Conservation (phyloP, 2,888 invertebrate species). For the Therioaphis trifolii region DNA sequence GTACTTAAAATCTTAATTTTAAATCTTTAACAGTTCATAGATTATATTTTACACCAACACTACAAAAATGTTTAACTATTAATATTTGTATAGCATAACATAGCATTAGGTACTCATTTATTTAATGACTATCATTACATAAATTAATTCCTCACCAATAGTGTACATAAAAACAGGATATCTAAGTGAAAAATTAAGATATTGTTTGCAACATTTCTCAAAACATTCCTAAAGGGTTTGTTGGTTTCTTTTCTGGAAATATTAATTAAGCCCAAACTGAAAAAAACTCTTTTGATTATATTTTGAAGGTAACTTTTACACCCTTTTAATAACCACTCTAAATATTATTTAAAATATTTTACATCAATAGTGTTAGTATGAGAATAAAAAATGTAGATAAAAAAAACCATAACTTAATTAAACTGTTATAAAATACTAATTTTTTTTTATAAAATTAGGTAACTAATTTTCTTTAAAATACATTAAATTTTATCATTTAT, state of each 20-base stretch:
- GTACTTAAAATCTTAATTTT: background rate
- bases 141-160: too few species aligned
- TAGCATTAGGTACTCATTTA: too few species aligned
- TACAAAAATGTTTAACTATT: background rate
- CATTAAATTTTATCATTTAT: background rate
- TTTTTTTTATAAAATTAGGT: slow-evolving; percentile 29
- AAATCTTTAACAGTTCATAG: background rate
- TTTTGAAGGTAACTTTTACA: background rate
- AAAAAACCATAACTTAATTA: slow-evolving; percentile 17
- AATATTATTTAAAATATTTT: slow-evolving; percentile 14
- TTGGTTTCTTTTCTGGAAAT: too few species aligned
- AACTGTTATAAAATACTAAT: slow-evolving; percentile 37
- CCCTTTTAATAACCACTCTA: slow-evolving; percentile 40
- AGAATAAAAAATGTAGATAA: slow-evolving; percentile 13
- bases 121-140: too few species aligned
- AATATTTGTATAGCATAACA: background rate
- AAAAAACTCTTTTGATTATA: too few species aligned
- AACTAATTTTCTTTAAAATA: slow-evolving; percentile 18
- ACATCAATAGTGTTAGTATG: background rate
- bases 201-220: too few species aligned
- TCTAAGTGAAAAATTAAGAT: too few species aligned
- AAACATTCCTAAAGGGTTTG: too few species aligned
- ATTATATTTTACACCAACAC: slow-evolving; percentile 2
- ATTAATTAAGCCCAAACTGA: too few species aligned
- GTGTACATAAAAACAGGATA: too few species aligned